Evolutionary conservation across 2,113 vertebrate genomes (phyloP).

Genomic region (Platysternon megacephalum): DNA sequence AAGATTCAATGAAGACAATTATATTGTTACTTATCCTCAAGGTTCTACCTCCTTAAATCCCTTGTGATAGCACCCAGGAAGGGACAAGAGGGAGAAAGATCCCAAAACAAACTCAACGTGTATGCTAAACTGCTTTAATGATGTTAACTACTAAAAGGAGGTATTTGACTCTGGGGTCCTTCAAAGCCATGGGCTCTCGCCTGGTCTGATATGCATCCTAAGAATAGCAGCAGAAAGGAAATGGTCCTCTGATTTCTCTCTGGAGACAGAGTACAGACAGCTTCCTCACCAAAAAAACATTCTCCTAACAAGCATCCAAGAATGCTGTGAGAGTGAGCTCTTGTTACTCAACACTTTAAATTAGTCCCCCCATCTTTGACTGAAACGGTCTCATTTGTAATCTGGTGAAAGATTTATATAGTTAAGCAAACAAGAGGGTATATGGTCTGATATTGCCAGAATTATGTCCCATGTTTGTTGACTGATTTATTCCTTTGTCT

Average conservation of each 20-base stretch:
- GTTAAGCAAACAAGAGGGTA: slow-evolving; percentile 40
- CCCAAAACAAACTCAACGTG: fast-evolving
- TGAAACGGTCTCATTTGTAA: slow-evolving; percentile 36
- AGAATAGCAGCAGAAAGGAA: neutral
- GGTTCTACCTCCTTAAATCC: neutral
- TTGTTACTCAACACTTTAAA: neutral
- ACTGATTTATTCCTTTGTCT: slow-evolving; percentile 73
- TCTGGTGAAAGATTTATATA: slow-evolving; percentile 61
- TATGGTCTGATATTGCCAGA: slow-evolving; percentile 21
- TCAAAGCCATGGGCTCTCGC: slow-evolving; percentile 4
- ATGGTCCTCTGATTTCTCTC: neutral
- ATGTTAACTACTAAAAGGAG: neutral
- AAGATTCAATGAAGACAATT: neutral
- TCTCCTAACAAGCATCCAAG: neutral
- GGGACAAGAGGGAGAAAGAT: slow-evolving; percentile 19
- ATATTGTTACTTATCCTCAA: neutral
- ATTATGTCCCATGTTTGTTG: slow-evolving; percentile 47
- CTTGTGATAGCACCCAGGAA: neutral
- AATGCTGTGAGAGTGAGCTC: neutral
- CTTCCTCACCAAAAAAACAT: neutral
- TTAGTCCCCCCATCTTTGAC: neutral
- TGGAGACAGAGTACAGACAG: neutral
- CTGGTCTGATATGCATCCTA: neutral
- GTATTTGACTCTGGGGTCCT: fast-evolving
- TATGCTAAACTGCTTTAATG: neutral